Evolutionary conservation across 2,888 invertebrate genomes (phyloP), one percentile per base, ranked within the genome.

Genomic region (Sesamia inferens): DNA sequence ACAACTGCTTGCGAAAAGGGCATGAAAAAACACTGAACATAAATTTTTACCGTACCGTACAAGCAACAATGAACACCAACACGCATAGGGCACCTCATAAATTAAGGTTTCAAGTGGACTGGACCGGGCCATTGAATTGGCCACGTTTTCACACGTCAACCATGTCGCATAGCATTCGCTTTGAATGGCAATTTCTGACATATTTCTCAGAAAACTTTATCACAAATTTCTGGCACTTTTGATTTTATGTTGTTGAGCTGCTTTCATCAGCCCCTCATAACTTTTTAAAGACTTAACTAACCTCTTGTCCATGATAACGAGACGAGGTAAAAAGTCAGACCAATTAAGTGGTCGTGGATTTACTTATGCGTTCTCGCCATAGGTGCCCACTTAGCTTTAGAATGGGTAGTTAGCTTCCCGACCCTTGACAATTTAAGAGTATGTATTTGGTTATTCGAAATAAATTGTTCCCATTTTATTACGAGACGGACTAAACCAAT

Each of bases 31-130:
- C 31, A 31, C 58, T 58, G 10, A 4, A 31, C 58, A 19, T 16
- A 19, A 58, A 31, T 10, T 11, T 61, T 66, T 68, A 10, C n/a
- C 82, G 67, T 72, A 44, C 5, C 55, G 65, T 54, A 8, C 81
- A 76, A 71, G 39, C 19, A 66, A 61, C 69, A 89, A 81, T 87
- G 93, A 81, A 86, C 54, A 84, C 86, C 11, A 51, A 58, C 85
- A 7, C 42, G 13, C 71, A 68, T 85, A 90, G 88, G 87, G 90
- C 85, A 87, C 84, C 87, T 90, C 91, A 84, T 93, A 93, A 93
- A 92, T 92, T 91, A 93, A 88, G 85, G 85, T 88, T 78, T 88
- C 89, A 90, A 91, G 90, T 92, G 88, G 86, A 79, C 81, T 74
- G 76, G 66, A 74, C 63, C 74, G 61, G 79, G 82, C 81, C 83